Evolutionary conservation across 2,888 invertebrate genomes (phyloP).

Genomic region (Cheilosia urbana): DNA sequence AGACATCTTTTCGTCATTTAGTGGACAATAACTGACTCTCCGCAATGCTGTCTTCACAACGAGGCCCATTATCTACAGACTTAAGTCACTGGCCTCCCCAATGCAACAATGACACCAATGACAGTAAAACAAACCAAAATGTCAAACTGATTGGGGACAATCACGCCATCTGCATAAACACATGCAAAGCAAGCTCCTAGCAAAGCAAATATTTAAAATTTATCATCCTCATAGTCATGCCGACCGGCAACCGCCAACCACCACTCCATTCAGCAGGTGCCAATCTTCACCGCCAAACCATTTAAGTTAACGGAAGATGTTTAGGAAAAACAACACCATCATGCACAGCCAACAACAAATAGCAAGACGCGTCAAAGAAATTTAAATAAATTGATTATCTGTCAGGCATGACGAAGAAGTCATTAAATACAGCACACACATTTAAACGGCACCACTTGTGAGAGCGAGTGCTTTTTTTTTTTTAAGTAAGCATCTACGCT

Average conservation of each 20-base stretch:
- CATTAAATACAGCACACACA: slow-evolving; percentile 62
- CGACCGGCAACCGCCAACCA: neutral
- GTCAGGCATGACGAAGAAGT: slow-evolving; percentile 70
- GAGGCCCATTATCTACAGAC: no score
- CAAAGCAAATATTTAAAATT: neutral
- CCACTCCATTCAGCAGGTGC: slow-evolving; percentile 52
- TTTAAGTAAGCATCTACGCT: slow-evolving; percentile 21
- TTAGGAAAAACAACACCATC: slow-evolving; percentile 47
- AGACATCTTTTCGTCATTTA: no score
- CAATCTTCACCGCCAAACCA: slow-evolving; percentile 55
- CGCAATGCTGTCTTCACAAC: no score
- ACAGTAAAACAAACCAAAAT: no score
- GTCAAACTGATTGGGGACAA: no score
- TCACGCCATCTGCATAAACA: no score
- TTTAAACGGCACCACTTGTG: slow-evolving; percentile 44
- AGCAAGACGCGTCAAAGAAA: slow-evolving; percentile 61
- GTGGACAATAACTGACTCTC: no score
- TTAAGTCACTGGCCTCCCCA: no score
- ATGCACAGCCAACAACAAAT: slow-evolving; percentile 36
- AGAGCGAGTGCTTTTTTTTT: neutral
- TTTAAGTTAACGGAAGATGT: slow-evolving; percentile 60
- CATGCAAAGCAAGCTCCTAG: no score
- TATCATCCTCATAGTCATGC: slow-evolving; percentile 1
- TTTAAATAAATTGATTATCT: slow-evolving; percentile 75
- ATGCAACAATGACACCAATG: no score